Evolutionary conservation across 2,113 vertebrate species (phyloP), one percentile per base, ranked within the genome.

Genomic region (Circaetus gallicus): DNA sequence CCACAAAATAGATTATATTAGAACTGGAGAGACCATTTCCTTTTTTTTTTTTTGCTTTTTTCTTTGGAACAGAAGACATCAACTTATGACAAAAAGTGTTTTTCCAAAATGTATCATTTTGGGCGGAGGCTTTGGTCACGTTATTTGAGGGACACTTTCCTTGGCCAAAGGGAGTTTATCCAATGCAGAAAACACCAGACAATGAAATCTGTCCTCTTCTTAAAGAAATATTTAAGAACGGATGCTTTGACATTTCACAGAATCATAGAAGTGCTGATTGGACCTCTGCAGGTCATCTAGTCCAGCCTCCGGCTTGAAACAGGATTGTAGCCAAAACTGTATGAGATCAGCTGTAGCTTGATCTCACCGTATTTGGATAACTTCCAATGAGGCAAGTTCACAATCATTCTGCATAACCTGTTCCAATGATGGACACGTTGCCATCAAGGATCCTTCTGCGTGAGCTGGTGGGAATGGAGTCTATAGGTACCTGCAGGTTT

Each of bases 371-470:
- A 8, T n/a, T 7, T 59, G 10, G 38, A 74, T 71, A 67, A 45
- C 7, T 12, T 85, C 26, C n/a, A 45, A 1, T 6, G 5, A 32
- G 7, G 9, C 3, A 1, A 42, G 9, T 43, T 18, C 6, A 17
- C 12, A 49, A 1, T 10, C 11, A 40, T 38, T 65, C 7, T n/a
- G 16, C 5, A 36, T 42, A 66, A 38, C 2, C 19, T 77, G 5
- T 42, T 63, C 13, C 32, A 52, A 1, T 43, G 28, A 36, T 16
- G 28, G 36, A 40, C 1, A 1, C 7, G 47, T 3, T 52, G 12
- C 26, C 16, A 24, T 29, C 16, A 61, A 29, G 11, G 6, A 25
- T 72, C 16, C 28, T 86, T 58, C 55, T 38, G 9, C 1, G 0
- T 47, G 29, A 82, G n/a, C 34, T 32, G 2, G 7, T 62, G 17